Percentiles rank a stretch among this genome's conserved stretches.
Evolutionary conservation across 1,140 invertebrate genomes (phyloP).

Genomic region (Melanaphis sacchari): DNA sequence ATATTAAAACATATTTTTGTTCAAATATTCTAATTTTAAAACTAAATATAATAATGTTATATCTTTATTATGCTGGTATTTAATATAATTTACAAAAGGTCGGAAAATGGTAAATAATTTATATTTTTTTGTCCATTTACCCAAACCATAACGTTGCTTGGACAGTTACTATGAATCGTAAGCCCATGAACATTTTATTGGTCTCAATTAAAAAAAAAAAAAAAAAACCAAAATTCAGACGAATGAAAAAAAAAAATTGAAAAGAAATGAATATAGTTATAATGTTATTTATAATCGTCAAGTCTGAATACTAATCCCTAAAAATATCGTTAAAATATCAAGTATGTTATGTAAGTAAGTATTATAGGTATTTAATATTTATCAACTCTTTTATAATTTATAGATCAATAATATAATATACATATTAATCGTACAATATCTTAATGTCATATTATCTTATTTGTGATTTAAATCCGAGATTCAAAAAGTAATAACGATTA

Average conservation of each 20-base stretch:
- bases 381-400: background rate
- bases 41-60: background rate
- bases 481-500: background rate
- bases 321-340: background rate
- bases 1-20: background rate
- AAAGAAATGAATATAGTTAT: background rate
- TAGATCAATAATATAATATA: background rate
- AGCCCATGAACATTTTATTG: background rate
- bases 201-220: too few relatives aligned
- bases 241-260: background rate
- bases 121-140: slow-evolving; percentile 9
- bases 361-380: background rate
- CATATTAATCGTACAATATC: too few relatives aligned
- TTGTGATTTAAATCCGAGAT: background rate
- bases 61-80: background rate
- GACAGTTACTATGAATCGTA: background rate
- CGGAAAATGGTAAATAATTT: background rate
- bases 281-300: slow-evolving; percentile 1
- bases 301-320: background rate
- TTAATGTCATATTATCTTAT: background rate
- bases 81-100: slow-evolving; percentile 32
- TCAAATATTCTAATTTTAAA: background rate
- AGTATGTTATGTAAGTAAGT: background rate
- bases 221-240: background rate
- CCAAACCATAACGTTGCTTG: background rate